phyloP scores from a whole-genome alignment of 1,140 invertebrate species.

The Papilio machaon region DNA sequence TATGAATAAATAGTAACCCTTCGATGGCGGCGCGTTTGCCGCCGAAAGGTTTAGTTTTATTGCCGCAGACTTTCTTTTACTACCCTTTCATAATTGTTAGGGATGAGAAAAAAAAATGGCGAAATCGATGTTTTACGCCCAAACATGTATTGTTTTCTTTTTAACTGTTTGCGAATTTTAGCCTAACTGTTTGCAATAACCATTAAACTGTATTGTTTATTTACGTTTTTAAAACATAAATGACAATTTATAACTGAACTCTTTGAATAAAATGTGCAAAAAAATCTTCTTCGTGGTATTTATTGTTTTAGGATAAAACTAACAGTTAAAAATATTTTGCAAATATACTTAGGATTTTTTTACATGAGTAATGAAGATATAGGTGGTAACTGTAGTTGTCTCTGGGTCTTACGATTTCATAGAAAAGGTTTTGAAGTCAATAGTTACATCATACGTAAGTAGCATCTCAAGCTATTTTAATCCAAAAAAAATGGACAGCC shows the following conservation, averaged over 20 bases:
- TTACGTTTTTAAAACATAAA: constrained; percentile 11
- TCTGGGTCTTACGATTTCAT: not conserved
- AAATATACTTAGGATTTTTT: not conserved
- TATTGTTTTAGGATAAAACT: not conserved
- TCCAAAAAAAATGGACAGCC: not conserved
- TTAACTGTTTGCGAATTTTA: constrained; percentile 55
- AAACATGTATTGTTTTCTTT: constrained; percentile 55
- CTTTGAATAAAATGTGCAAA: not conserved
- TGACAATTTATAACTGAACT: constrained; percentile 7
- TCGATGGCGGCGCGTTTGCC: constrained; percentile 67
- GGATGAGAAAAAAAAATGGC: constrained; percentile 55
- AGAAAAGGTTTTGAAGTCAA: not conserved
- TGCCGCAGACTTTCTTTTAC: constrained; percentile 65
- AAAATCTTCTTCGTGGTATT: not conserved
- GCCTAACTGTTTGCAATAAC: constrained; percentile 46
- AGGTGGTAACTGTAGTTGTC: too few relatives aligned
- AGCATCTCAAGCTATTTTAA: not conserved
- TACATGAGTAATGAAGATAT: too few relatives aligned
- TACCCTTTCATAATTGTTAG: constrained; percentile 67
- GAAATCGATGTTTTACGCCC: constrained; percentile 55
- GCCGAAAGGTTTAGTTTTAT: constrained; percentile 72
- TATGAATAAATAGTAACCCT: constrained; percentile 74
- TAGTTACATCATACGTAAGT: too few relatives aligned
- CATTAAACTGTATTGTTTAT: constrained; percentile 40
- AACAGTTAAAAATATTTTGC: not conserved